phyloP scores from a whole-genome alignment of 37 sponge, comb jelly and placozoan species.

The Chondrilla cf. caribensis region DNA sequence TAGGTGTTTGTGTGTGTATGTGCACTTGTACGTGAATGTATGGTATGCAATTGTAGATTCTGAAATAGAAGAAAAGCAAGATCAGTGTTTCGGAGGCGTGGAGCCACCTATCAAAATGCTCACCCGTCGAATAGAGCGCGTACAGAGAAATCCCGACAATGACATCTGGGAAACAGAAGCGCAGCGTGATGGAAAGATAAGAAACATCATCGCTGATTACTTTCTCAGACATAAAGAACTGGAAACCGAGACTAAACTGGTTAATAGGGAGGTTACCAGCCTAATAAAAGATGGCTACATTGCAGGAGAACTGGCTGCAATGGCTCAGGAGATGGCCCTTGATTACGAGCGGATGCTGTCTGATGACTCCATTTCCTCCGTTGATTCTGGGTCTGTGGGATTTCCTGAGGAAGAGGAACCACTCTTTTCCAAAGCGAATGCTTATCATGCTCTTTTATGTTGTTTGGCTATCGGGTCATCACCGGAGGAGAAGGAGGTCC shows the following conservation, averaged over 20 bases:
- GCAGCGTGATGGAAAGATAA: not conserved
- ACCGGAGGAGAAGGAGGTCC: not conserved
- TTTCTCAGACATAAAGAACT: conserved; percentile 5
- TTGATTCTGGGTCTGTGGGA: not conserved
- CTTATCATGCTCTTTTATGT: conserved; percentile 47
- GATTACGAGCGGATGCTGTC: not conserved
- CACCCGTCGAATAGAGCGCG: not conserved
- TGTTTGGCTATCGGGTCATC: conserved; percentile 32
- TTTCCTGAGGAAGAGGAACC: conserved; percentile 12
- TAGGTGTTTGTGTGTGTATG: conserved; percentile 4
- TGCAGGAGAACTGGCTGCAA: not conserved
- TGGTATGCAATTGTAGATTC: not conserved
- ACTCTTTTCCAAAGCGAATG: conserved; percentile 47
- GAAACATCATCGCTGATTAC: not conserved
- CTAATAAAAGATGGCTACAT: not conserved
- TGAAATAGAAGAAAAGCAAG: not conserved
- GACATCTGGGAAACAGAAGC: conserved; percentile 8
- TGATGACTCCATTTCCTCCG: not conserved
- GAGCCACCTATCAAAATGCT: not conserved
- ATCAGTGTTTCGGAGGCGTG: not conserved
- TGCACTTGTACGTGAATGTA: not conserved
- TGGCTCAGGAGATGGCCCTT: not conserved
- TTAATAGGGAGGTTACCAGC: not conserved
- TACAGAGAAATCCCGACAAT: not conserved
- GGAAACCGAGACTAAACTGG: not conserved